Percentiles rank a stretch among this genome's conserved stretches.
Evolutionary conservation across 2,888 invertebrate species (phyloP).

Genomic region (Eristalis intricaria): DNA sequence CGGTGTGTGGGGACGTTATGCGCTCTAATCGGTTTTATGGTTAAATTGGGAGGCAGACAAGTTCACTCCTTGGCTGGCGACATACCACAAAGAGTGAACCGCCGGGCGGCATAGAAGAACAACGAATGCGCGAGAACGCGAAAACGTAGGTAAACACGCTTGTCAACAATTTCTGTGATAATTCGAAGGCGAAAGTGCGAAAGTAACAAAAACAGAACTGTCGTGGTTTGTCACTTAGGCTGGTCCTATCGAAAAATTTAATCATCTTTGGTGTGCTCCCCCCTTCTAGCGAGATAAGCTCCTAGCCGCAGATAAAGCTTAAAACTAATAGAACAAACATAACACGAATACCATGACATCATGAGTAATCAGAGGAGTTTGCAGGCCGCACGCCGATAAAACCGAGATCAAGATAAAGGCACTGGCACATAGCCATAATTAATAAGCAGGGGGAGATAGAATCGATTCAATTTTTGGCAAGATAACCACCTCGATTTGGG

Average conservation of each 20-base stretch:
- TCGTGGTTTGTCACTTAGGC: not conserved
- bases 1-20: not conserved
- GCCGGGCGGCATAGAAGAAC: too few relatives aligned
- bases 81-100: too few relatives aligned
- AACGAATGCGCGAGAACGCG: too few relatives aligned
- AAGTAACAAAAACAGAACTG: not conserved
- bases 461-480: not conserved
- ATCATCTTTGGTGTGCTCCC: not conserved
- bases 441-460: conserved; percentile 21
- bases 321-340: not conserved
- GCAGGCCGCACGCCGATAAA: not conserved
- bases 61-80: too few relatives aligned
- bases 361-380: not conserved
- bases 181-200: not conserved
- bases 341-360: not conserved
- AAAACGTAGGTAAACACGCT: not conserved
- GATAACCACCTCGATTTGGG: conserved; percentile 11
- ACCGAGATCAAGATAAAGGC: not conserved
- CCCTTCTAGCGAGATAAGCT: not conserved
- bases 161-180: not conserved
- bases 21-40: too few relatives aligned
- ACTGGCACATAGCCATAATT: not conserved
- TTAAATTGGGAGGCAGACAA: too few relatives aligned
- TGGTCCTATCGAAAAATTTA: not conserved
- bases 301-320: not conserved